Evolutionary conservation across 2,797 vertebrate genomes (phyloP).

Genomic region (Moxostoma hubbsi): DNA sequence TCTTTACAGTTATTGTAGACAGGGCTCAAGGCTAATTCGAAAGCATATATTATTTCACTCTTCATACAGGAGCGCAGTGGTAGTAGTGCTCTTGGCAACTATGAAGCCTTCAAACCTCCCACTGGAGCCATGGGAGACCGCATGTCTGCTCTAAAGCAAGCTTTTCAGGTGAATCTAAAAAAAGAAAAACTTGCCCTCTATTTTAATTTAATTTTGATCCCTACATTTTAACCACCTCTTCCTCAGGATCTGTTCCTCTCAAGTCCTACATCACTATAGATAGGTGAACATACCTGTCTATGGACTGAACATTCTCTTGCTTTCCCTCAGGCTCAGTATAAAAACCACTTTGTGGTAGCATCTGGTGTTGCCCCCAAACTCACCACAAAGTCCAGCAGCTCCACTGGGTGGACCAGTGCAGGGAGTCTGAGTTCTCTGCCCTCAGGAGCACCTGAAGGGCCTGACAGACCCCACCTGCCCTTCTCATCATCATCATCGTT

Average conservation of each 20-base stretch:
- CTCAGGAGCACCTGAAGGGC: constrained; percentile 73
- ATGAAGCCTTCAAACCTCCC: constrained; percentile 89
- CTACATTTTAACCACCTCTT: too few species aligned
- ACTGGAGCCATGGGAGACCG: constrained; percentile 96
- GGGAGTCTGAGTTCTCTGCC: constrained; percentile 95
- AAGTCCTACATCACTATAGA: too few species aligned
- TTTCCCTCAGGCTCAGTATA: constrained; percentile 88
- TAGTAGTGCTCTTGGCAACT: constrained; percentile 82
- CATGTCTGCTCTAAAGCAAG: constrained; percentile 95
- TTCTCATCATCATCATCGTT: constrained; percentile 33
- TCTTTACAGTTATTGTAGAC: not conserved
- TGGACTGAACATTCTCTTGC: too few species aligned
- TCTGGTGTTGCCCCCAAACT: constrained; percentile 90
- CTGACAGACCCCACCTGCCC: constrained; percentile 69
- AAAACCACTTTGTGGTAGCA: constrained; percentile 96
- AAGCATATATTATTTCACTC: not conserved
- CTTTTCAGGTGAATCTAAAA: constrained; percentile 86
- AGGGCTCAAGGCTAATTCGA: too few species aligned
- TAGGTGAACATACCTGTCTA: too few species aligned
- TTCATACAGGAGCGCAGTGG: constrained; percentile 82
- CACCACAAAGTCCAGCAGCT: constrained; percentile 84
- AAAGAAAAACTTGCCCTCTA: too few species aligned
- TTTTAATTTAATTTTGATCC: too few species aligned
- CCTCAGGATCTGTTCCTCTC: too few species aligned
- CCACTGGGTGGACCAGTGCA: constrained; percentile 94